Base-by-base conservation (phyloP, 2,797 vertebrate species). In the Takifugu rubripes region DNA sequence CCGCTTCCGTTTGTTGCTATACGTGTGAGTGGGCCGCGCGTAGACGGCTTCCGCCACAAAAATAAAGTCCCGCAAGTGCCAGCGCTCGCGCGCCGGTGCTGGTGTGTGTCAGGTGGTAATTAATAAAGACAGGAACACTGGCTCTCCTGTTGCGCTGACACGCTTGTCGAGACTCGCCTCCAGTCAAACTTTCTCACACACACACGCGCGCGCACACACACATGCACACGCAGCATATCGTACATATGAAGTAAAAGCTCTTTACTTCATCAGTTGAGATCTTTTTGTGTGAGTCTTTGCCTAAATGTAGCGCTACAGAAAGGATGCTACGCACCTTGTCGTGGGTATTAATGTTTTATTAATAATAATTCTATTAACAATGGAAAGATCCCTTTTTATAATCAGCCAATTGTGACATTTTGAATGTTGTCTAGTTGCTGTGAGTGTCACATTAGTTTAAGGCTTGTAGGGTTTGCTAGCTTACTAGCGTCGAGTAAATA, bases 51-150 rank as follows among this genome's bases (percentile, higher is more conserved):
- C 17, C 45, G 17, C 45, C 6, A 21, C 42, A 24, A 47, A 47
- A 21, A 47, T 9, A 21, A 47, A 47, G 45, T 21, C n/a, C 12
- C 40, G 31, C 40, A 26, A 56, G 27, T 57, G 31, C 9, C 8
- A 40, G 49, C 47, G 33, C 54, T 26, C 49, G 52, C 36, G 25
- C 36, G 27, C 58, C 33, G 11, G 25, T 56, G 57, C 67, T 59
- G 43, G 64, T 57, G 52, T 54, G 61, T 86, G 82, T 78, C 83
- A 88, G 82, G 79, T 80, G 64, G 82, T 87, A 82, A 86, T 89
- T 87, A 85, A 79, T 82, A 83, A 83, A 82, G 85, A 87, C 78
- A 72, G 70, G 82, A 87, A 85, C 84, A 81, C 71, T 79, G 72
- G 74, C 67, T 79, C 52, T 74, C 75, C 63, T 61, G 75, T 64